Base-by-base conservation (phyloP, 2,113 vertebrate species). In the Cisticola juncidis region DNA sequence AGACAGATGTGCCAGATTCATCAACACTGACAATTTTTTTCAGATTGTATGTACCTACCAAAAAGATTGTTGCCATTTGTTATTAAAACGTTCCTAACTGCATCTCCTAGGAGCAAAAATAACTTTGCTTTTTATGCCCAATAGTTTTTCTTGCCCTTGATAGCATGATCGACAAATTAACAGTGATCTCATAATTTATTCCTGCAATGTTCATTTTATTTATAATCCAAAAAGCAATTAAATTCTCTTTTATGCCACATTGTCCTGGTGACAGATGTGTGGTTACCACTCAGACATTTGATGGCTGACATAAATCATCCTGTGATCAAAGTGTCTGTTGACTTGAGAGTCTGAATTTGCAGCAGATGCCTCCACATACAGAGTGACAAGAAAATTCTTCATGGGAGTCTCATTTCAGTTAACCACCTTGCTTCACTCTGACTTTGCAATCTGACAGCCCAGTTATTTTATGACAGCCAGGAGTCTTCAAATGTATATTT, bases 281-380 rank as follows among this genome's bases (percentile, higher is more conserved):
- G 97, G 97, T 95, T 98, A 97, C 97, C 97, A 98, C 96, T 97
- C 97, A 91, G 89, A 97, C 92, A 92, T 97, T 97, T 97, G 97
- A 98, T 83, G 92, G 93, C 94, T 97, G 97, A 97, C 98, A 98
- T 98, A 98, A 98, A 98, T 99, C 98, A 98, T 97, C 91, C 87
- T 85, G 66, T 25, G 89, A 98, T 98, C 98, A 98, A 98, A 98
- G 96, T 96, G 96, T 97, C 97, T 97, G 65, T 97, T 96, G 96
- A 97, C 95, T 97, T 70, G 94, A 95, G 89, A 95, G 97, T 91
- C 95, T 97, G 95, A 95, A 97, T 97, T 96, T 97, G 93, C 80
- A 94, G 97, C 98, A 98, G 98, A 98, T 98, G 98, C 96, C 96
- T 97, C 80, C 94, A 89, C 89, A 97, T 92, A 95, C 90, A 97